Evolutionary conservation across 1,140 invertebrate species (phyloP), one percentile per base, ranked within the genome.

Genomic region (Zaprionus camerounensis): DNA sequence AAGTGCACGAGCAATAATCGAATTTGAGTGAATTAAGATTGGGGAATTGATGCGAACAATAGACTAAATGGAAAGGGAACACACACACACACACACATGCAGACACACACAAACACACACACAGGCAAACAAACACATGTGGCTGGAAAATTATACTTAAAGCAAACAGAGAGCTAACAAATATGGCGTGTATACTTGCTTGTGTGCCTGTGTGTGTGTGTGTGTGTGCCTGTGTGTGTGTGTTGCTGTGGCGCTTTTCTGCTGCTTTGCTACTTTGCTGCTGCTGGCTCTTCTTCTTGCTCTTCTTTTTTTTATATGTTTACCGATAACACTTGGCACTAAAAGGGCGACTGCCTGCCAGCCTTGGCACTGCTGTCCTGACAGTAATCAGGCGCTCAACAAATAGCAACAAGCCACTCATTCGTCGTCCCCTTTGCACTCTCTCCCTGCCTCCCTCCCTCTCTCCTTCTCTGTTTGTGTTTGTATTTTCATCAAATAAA

Each of bases 21-120:
- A 91, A 91, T 91, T 86, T 88, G 82, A 91, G 88, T 91, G 85
- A 91, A 91, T 91, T 91, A 91, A 91, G 90, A 91, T 91, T 91
- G 90, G 81, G 81, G 80, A 88, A 88, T 88, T 84, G 85, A 82
- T 84, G 74, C 67, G 72, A 90, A 88, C 85, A 88, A 85, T 85
- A 83, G 75, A 82, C 51, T 62, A 70, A 85, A 69, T 85, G 67
- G 55, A 44, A 66, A 51, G 51, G 22, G 68, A n/a, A 53, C 51
- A 57, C 65, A 65, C 31, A 22, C 38, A 44, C 38, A 22, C 22
- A n/a, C n/a, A n/a, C n/a, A 61, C 34, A 61, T 0, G 26, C 5
- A 24, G n/a, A 51, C 6, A 70, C 41, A 56, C 11, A 46, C n/a
- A 17, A 4, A 46, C 31, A 56, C 59, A 59, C 15, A 56, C 17